Conservation (phyloP, 2,797 vertebrate genomes). For the Propithecus perrieri region DNA sequence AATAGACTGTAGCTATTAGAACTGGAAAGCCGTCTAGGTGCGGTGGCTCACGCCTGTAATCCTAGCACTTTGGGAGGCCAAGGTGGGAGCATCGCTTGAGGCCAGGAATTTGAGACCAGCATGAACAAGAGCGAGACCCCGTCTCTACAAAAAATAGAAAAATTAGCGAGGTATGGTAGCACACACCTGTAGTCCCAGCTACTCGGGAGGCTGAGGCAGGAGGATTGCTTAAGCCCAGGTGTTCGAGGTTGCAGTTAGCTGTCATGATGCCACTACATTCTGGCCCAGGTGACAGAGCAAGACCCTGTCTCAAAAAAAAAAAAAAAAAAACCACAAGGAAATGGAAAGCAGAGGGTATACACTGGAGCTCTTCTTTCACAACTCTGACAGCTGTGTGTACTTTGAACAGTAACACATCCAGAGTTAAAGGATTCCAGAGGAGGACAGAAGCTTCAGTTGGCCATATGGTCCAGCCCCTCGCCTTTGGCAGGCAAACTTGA, state of each 20-base stretch:
- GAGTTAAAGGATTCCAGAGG: not conserved
- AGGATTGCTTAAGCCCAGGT: not conserved
- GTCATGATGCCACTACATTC: not conserved
- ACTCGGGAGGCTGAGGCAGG: not conserved
- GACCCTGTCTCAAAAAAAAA: not conserved
- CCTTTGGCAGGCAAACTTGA: not conserved
- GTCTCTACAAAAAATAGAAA: not conserved
- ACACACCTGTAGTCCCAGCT: not conserved
- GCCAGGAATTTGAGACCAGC: not conserved
- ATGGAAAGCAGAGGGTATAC: not conserved
- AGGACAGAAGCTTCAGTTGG: fast-evolving
- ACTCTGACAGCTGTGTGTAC: not conserved
- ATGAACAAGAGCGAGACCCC: not conserved
- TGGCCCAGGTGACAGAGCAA: not conserved
- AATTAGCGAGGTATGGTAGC: not conserved
- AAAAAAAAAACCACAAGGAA: not conserved
- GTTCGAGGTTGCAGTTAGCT: not conserved
- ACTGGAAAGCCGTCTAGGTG: not conserved
- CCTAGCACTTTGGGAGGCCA: not conserved
- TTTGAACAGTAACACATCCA: not conserved
- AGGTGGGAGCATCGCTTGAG: not conserved
- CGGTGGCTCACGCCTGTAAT: not conserved
- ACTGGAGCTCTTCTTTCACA: not conserved
- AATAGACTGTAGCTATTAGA: not conserved
- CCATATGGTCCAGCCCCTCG: not conserved